Conservation (phyloP, 2,113 vertebrate genomes). For the Seriola quinqueradiata region DNA sequence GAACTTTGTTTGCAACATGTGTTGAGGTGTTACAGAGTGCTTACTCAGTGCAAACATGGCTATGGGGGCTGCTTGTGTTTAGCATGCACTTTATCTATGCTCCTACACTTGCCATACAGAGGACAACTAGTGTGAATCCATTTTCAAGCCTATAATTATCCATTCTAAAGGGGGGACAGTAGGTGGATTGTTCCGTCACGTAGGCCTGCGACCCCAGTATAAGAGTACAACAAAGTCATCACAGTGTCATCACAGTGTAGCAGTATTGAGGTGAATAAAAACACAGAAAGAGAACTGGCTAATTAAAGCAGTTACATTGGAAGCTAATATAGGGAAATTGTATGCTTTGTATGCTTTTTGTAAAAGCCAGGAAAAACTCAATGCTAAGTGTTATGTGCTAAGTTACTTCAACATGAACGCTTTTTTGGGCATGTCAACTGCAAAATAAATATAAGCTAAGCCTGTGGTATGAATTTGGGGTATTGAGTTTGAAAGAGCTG, state of each 20-base stretch:
- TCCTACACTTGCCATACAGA: constrained; percentile 35
- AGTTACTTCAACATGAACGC: too few relatives aligned
- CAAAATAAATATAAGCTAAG: too few relatives aligned
- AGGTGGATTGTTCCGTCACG: constrained; percentile 35
- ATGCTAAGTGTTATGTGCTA: too few relatives aligned
- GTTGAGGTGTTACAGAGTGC: background rate
- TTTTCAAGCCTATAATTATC: constrained; percentile 39
- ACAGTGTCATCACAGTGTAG: constrained; percentile 7
- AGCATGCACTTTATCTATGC: constrained; percentile 6
- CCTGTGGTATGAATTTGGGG: too few relatives aligned
- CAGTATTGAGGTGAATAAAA: background rate
- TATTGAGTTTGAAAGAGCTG: too few relatives aligned
- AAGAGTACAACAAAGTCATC: background rate
- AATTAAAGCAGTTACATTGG: background rate
- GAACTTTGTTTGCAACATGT: background rate
- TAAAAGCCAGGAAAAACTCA: too few relatives aligned
- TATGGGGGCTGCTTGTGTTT: constrained; percentile 41
- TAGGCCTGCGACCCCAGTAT: background rate
- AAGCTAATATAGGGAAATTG: background rate
- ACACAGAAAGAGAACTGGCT: background rate
- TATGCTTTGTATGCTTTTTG: background rate
- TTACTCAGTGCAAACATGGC: background rate
- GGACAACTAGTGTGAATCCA: constrained; percentile 10
- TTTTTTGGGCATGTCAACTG: too few relatives aligned
- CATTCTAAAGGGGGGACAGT: constrained; percentile 45